Conservation (phyloP, 2,888 invertebrate genomes). For the Melanargia galathea region DNA sequence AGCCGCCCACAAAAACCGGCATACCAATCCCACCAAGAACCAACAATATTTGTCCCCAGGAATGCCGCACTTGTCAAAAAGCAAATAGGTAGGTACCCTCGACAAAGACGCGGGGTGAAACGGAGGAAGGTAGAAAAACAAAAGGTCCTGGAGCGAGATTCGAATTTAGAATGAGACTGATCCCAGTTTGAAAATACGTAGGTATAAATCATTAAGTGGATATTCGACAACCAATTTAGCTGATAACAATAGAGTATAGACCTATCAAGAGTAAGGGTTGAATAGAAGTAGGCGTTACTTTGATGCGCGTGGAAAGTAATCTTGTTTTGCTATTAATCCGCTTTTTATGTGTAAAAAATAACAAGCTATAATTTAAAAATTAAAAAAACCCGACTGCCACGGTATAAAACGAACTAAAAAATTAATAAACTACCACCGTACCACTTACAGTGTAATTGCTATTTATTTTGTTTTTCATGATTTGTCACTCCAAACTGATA, state of each 20-base stretch:
- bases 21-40: constrained; percentile 46
- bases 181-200: constrained; percentile 57
- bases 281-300: too few species aligned
- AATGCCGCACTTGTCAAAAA: constrained; percentile 74
- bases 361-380: too few species aligned
- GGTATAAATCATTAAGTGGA: constrained; percentile 51
- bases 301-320: too few species aligned
- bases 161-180: constrained; percentile 63
- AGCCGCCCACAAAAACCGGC: constrained; percentile 54
- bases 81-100: constrained; percentile 62
- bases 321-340: too few species aligned
- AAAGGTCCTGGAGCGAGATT: constrained; percentile 57
- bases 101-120: constrained; percentile 59
- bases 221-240: constrained; percentile 63
- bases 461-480: too few species aligned
- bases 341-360: too few species aligned
- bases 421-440: too few species aligned
- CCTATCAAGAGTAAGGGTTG: too few species aligned
- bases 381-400: too few species aligned
- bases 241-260: constrained; percentile 59
- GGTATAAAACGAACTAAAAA: too few species aligned
- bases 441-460: too few species aligned
- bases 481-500: too few species aligned
- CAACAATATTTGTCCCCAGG: constrained; percentile 63
- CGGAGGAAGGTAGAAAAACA: constrained; percentile 68